Evolutionary conservation across 2,888 invertebrate genomes (phyloP).

Genomic region (Tenthredo livida): DNA sequence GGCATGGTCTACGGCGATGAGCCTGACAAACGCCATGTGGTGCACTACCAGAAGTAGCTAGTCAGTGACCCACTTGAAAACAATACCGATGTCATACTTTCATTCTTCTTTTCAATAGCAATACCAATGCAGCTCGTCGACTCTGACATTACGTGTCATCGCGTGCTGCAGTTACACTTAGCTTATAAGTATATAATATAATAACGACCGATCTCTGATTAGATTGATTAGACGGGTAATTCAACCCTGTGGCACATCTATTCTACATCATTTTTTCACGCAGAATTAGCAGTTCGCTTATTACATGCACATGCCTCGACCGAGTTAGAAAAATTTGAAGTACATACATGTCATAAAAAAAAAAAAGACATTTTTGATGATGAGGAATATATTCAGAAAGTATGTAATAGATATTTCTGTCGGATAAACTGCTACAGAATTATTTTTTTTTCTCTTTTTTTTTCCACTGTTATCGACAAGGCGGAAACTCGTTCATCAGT

Average conservation of each 20-base stretch:
- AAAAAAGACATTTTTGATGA: too few relatives aligned
- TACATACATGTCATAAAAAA: too few relatives aligned
- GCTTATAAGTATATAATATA: not conserved
- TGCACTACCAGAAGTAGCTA: not conserved
- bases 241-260: not conserved
- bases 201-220: constrained; percentile 14
- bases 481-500: constrained; percentile 29
- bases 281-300: not conserved
- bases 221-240: constrained; percentile 21
- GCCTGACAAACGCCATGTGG: not conserved
- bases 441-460: not conserved
- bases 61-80: constrained; percentile 50
- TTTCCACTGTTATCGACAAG: not conserved
- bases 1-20: not conserved
- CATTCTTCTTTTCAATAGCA: constrained; percentile 30
- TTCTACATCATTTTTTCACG: not conserved
- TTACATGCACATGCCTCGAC: not conserved
- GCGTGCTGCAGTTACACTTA: constrained; percentile 30
- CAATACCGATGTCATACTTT: constrained; percentile 53
- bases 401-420: not conserved
- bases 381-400: too few relatives aligned
- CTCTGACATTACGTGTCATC: not conserved
- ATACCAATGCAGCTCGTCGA: not conserved
- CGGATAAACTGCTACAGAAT: not conserved
- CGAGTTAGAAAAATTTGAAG: not conserved